Evolutionary conservation across 2,113 vertebrate species (phyloP).

Genomic region (Saccopteryx leptura): DNA sequence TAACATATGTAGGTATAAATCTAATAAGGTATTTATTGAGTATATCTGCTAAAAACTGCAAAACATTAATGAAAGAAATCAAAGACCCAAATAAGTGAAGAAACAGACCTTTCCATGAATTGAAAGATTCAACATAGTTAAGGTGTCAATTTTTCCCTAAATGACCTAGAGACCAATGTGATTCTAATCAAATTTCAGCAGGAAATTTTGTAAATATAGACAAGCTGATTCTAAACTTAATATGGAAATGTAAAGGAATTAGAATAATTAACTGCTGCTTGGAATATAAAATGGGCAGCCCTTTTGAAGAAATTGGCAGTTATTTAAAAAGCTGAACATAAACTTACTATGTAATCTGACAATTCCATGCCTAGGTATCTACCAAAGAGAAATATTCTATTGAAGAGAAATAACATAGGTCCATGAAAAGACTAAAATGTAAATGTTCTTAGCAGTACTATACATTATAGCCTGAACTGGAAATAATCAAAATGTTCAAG

Average conservation of each 20-base stretch:
- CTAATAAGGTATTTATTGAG: background rate
- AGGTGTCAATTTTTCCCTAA: background rate
- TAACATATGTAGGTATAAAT: background rate
- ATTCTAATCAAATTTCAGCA: background rate
- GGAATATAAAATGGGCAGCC: background rate
- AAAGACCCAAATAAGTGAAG: background rate
- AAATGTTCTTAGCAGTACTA: background rate
- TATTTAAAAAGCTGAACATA: background rate
- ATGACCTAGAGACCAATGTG: background rate
- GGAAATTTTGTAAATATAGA: background rate
- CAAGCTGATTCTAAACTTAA: background rate
- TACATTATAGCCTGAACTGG: background rate
- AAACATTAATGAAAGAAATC: background rate
- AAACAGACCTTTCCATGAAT: background rate
- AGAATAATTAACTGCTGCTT: background rate
- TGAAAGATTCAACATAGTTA: background rate
- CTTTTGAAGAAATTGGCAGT: background rate
- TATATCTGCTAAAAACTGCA: background rate
- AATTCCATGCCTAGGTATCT: background rate
- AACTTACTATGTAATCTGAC: background rate
- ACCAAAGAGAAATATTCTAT: slow-evolving; percentile 4
- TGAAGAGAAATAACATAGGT: background rate
- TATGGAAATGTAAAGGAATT: background rate
- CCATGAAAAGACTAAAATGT: background rate
- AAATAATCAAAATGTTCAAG: background rate